Conservation (phyloP, 2,113 vertebrate genomes). For the Phoxinus phoxinus region DNA sequence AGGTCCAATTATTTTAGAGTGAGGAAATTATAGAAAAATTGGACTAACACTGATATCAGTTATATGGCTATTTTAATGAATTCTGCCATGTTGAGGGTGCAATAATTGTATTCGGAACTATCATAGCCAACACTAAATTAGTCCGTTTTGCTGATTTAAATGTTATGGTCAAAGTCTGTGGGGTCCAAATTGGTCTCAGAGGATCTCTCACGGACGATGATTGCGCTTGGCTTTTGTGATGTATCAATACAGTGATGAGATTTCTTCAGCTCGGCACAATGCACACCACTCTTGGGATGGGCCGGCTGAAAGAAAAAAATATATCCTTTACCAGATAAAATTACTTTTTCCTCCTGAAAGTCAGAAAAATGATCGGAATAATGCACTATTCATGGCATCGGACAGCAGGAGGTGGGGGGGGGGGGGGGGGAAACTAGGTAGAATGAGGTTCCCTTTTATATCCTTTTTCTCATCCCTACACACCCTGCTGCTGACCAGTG, state of each 20-base stretch:
- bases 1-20: conserved; percentile 57
- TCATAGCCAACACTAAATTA: conserved; percentile 47
- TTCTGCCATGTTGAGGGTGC: conserved; percentile 49
- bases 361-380: conserved; percentile 74
- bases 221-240: conserved; percentile 69
- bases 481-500: conserved; percentile 86
- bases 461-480: conserved; percentile 58
- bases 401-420: conserved; percentile 61
- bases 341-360: conserved; percentile 74
- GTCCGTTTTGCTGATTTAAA: conserved; percentile 46
- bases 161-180: conserved; percentile 67
- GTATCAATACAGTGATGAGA: conserved; percentile 68
- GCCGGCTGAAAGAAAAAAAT: conserved; percentile 56
- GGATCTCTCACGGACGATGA: conserved; percentile 64
- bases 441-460: conserved; percentile 62
- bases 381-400: conserved; percentile 69
- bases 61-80: conserved; percentile 52
- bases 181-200: conserved; percentile 67
- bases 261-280: conserved; percentile 67
- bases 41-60: conserved; percentile 55
- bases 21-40: conserved; percentile 53
- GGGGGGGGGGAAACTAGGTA: conserved; percentile 50
- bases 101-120: conserved; percentile 54
- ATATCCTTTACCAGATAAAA: conserved; percentile 75
- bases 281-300: conserved; percentile 59